Conservation (phyloP, 2,113 vertebrate species). For the Scortum barcoo region DNA sequence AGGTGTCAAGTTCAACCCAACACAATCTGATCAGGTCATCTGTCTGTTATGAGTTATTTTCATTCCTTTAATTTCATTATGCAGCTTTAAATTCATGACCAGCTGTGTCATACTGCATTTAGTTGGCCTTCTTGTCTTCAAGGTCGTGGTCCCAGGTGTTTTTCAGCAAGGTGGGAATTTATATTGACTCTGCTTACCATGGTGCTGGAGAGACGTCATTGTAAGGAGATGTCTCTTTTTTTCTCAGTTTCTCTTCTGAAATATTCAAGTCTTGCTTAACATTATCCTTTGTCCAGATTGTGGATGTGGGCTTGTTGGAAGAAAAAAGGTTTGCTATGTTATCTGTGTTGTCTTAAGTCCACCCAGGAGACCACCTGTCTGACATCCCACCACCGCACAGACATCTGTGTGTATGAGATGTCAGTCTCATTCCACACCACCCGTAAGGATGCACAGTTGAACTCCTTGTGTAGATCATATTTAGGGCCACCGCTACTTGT, state of each 20-base stretch:
- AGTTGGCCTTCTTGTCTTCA: background rate
- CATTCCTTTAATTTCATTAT: too few relatives aligned
- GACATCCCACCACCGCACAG: conserved; percentile 8
- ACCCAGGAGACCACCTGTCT: conserved; percentile 17
- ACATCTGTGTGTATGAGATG: background rate
- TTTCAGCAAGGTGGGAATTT: background rate
- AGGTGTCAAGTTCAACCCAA: too few relatives aligned
- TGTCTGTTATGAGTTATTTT: background rate
- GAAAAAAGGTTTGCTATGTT: background rate
- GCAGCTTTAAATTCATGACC: background rate
- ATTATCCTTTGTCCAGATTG: conserved; percentile 30
- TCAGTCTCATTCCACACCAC: background rate
- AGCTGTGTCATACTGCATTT: background rate
- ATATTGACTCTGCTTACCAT: background rate
- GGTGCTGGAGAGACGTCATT: background rate
- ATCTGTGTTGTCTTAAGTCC: conserved; percentile 1
- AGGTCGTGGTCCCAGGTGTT: background rate
- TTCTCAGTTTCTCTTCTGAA: conserved; percentile 4
- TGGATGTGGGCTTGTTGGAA: conserved; percentile 9
- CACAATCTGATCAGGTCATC: background rate
- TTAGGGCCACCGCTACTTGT: background rate
- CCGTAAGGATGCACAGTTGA: background rate
- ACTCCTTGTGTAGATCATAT: conserved; percentile 14
- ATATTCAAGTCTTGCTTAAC: background rate
- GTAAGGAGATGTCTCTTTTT: background rate